Percentiles rank a stretch among this genome's conserved stretches.
phyloP scores from a whole-genome alignment of 1,140 invertebrate genomes.

The Tetragonula clypearis region DNA sequence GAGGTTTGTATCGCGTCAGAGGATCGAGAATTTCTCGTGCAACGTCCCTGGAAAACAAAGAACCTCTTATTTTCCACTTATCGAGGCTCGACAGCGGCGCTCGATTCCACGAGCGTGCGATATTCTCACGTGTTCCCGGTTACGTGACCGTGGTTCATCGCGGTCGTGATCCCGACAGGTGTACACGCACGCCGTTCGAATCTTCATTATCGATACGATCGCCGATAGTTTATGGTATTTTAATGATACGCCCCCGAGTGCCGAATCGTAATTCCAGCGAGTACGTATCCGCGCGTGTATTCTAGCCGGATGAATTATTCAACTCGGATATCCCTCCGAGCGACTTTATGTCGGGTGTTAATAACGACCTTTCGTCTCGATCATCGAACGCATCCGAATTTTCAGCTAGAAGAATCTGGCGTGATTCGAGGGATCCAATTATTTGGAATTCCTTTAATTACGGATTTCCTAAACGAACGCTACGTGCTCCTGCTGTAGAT shows the following conservation, averaged over 20 bases:
- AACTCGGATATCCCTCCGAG: background rate
- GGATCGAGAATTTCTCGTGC: slow-evolving; percentile 67
- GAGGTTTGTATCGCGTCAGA: slow-evolving; percentile 55
- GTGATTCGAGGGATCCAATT: background rate
- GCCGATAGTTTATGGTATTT: slow-evolving; percentile 39
- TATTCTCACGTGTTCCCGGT: slow-evolving; percentile 72
- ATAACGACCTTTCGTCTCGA: background rate
- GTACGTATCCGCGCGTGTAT: background rate
- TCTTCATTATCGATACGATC: slow-evolving; percentile 37
- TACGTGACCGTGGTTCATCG: slow-evolving; percentile 70
- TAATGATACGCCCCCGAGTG: slow-evolving; percentile 21
- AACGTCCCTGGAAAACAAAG: slow-evolving; percentile 72
- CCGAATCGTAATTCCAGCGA: background rate
- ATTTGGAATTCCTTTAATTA: background rate
- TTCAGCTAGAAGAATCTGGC: no score
- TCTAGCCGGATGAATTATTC: slow-evolving; percentile 7
- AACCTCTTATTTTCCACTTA: slow-evolving; percentile 78
- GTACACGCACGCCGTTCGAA: slow-evolving; percentile 55
- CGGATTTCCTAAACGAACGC: no score
- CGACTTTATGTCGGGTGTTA: slow-evolving; percentile 18
- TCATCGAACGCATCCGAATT: background rate
- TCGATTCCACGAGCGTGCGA: slow-evolving; percentile 57
- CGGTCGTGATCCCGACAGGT: slow-evolving; percentile 72
- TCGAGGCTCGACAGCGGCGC: slow-evolving; percentile 61
- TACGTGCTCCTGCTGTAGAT: background rate